Evolutionary conservation across 1,140 invertebrate species (phyloP), one percentile per base, ranked within the genome.

Genomic region (Drosophila miranda): DNA sequence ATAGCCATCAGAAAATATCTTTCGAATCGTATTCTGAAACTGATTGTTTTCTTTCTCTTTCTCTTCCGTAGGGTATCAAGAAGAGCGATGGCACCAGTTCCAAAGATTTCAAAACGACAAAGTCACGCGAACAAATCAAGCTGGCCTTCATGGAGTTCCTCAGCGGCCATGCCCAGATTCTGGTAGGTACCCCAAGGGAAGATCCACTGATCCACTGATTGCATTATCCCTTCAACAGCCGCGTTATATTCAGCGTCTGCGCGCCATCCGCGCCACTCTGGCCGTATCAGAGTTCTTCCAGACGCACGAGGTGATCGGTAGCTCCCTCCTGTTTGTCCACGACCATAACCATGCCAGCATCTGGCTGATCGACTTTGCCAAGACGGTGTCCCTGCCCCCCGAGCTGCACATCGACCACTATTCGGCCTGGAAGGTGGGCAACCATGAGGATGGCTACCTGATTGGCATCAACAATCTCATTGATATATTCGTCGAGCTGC

Each of bases 291-390:
- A 95, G 45, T 99, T 99, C 92, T 99, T 99, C 91, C 93, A 93
- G 70, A 93, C 93, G 3, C 97, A 99, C 92, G 98, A 99, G 92
- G 94, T 99, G n/a, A 98, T 99, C 70, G 98, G 98, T 43, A 98
- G 97, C 90, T 99, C 97, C 21, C 91, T 99, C 49, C 93, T 99
- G 34, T 99, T 99, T 91, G 97, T 99, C 6, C 98, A 99, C 91
- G 98, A 99, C 90, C 93, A 94, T 14, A 93, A 94, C 57, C 95
- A 95, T 79, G 97, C 97, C 5, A 96, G 95, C 62, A 94, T 99
- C 11, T 99, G 98, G 98, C 94, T 99, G 92, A 99, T 99, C 57
- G 98, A 99, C 92, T 99, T 99, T 92, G 98, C 98, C 7, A 99
- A 99, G 92, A 99, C 97, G 2, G 93, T 97, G 49, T 94, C 94